Evolutionary conservation across 2,797 vertebrate species (phyloP), one percentile per base, ranked within the genome.

Genomic region (Melanotaenia trifasciata): DNA sequence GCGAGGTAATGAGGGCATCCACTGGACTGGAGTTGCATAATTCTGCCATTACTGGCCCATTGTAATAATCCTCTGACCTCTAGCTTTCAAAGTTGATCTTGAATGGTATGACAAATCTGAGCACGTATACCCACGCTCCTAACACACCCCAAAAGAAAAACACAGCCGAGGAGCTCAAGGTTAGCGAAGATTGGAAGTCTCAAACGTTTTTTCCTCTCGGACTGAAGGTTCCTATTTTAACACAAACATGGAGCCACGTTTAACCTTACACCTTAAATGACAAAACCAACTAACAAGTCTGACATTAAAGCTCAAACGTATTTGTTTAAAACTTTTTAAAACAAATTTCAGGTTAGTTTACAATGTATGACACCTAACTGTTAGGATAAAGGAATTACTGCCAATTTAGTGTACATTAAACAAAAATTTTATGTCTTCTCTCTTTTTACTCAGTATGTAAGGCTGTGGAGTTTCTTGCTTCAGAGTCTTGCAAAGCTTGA

Each of bases 51-150:
- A 94, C 89, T 43, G 77, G 86, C 83, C 89, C 85, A 92, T 93
- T 93, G 90, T 94, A 91, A 94, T 94, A 93, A 93, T 92, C 90
- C 84, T 60, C 87, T 93, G 93, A 94, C 93, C 94, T 93, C 93
- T 91, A 93, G 79, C 90, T 90, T 91, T 94, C 92, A 94, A 68
- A 76, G 74, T 85, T 90, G 92, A 92, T 90, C 92, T 92, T 94
- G 91, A 84, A 80, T 74, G 70, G 22, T 70, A 10, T 94, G 91
- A 94, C 90, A 90, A 91, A 94, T 93, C 70, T 89, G 51, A 86
- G 89, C 70, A 47, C 35, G 16, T 61, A 35, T 28, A 73, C 51
- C 65, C 57, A 14, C 72, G 38, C 74, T 76, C 86, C 74, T 43
- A 84, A 69, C 73, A 57, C 72, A 58, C 35, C 51, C 64, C 43